These are phyloP conservation scores for Tineola bisselliella DNA, from an alignment of 2,888 invertebrate species.

Conservation along the genomic window DNA sequence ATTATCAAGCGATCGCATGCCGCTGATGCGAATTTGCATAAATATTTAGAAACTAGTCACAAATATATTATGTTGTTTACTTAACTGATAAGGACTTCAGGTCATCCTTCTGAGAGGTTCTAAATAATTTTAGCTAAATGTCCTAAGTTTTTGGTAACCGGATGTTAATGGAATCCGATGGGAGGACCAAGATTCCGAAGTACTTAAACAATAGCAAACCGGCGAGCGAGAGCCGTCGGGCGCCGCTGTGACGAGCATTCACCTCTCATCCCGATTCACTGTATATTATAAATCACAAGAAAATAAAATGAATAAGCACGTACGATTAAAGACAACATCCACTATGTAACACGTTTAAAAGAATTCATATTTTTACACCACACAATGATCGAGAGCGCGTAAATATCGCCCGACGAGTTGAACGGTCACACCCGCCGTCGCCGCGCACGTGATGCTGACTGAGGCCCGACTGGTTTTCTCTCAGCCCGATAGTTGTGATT, in stretches of 20 bases:
- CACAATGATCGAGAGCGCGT: constrained; percentile 59
- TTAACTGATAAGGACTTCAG: background rate
- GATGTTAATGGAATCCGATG: constrained; percentile 61
- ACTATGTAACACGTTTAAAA: constrained; percentile 50
- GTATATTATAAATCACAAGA: constrained; percentile 17
- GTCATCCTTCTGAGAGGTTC: constrained; percentile 13
- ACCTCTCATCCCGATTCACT: constrained; percentile 54
- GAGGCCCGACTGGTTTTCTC: constrained; percentile 36
- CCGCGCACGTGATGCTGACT: constrained; percentile 63
- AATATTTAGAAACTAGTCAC: constrained; percentile 15
- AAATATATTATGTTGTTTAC: constrained; percentile 2
- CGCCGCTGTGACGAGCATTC: constrained; percentile 63
- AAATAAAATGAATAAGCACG: background rate
- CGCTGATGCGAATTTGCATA: constrained; percentile 25
- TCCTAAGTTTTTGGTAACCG: constrained; percentile 23
- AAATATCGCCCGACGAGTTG: constrained; percentile 34
- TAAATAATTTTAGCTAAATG: background rate
- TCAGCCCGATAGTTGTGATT: constrained; percentile 32
- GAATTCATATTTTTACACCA: constrained; percentile 49
- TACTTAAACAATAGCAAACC: constrained; percentile 59
- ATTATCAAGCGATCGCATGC: constrained; percentile 32
- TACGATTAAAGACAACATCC: constrained; percentile 27
- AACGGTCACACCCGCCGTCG: constrained; percentile 40
- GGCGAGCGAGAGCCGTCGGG: constrained; percentile 56
- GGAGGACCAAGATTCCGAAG: constrained; percentile 65